Evolutionary conservation across 2,888 invertebrate species (phyloP).

Genomic region (Archips xylosteana): DNA sequence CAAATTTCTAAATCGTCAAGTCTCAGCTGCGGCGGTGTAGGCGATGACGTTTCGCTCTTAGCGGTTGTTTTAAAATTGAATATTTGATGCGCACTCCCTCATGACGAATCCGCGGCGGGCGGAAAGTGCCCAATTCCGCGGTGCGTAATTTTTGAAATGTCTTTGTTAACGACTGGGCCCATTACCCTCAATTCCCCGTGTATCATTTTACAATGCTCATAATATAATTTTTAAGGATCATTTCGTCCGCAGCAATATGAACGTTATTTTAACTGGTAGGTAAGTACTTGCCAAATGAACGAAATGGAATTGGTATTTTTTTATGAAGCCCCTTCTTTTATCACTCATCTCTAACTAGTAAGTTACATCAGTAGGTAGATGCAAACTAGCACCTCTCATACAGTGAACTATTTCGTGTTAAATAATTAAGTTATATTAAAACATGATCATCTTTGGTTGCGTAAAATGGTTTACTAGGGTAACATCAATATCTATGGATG

Average conservation of each 20-base stretch:
- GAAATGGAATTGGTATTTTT: too few relatives aligned
- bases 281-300: not conserved
- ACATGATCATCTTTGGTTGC: not conserved
- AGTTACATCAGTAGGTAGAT: too few relatives aligned
- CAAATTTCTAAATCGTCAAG: conserved; percentile 82
- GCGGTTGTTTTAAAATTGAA: conserved; percentile 86
- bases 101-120: conserved; percentile 79
- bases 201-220: conserved; percentile 62
- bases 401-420: too few relatives aligned
- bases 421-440: not conserved
- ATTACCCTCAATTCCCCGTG: conserved; percentile 65
- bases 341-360: too few relatives aligned
- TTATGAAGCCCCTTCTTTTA: too few relatives aligned
- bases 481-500: conserved; percentile 9
- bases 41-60: conserved; percentile 85
- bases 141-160: conserved; percentile 79
- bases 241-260: conserved; percentile 1
- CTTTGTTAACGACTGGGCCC: conserved; percentile 71
- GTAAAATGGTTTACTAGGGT: not conserved
- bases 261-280: not conserved
- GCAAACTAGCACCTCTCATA: too few relatives aligned
- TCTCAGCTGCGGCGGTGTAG: conserved; percentile 80
- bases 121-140: conserved; percentile 69
- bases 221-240: conserved; percentile 61
- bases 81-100: conserved; percentile 84